Percentiles rank a stretch among this genome's conserved stretches.
phyloP scores from a whole-genome alignment of 2,113 vertebrate genomes.

The Mus musculus region DNA sequence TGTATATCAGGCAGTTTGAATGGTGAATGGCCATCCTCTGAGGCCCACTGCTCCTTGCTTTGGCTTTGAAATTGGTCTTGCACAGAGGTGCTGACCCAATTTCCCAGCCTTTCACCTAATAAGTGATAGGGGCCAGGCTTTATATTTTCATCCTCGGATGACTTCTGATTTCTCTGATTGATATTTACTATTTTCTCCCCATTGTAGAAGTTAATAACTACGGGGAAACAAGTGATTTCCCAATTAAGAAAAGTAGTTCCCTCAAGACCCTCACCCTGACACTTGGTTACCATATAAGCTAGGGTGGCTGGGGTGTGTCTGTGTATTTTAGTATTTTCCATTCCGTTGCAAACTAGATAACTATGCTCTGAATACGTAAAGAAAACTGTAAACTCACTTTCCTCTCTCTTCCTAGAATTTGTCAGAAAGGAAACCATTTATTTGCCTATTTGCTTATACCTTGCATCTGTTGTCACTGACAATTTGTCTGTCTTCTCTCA shows the following conservation, averaged over 20 bases:
- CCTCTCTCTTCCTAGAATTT: background rate
- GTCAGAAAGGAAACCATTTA: background rate
- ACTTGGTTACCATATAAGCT: background rate
- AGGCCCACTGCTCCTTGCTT: background rate
- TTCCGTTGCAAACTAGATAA: background rate
- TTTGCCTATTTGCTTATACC: constrained; percentile 25
- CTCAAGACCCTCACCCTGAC: background rate
- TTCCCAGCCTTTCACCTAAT: background rate
- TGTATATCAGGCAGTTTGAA: background rate
- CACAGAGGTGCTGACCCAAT: background rate
- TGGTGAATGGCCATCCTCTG: background rate
- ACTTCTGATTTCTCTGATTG: background rate
- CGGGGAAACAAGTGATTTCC: background rate
- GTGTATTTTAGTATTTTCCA: background rate
- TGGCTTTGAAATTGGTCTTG: background rate
- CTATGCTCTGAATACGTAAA: background rate
- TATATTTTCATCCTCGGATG: background rate
- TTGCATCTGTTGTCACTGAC: constrained; percentile 21
- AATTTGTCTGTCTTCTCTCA: constrained; percentile 39
- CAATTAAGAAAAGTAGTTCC: background rate
- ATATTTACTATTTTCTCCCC: background rate
- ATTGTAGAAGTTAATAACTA: background rate
- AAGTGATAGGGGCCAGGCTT: background rate
- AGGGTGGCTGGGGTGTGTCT: background rate
- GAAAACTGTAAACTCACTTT: background rate